Percentiles rank a stretch among this genome's conserved stretches.
phyloP scores from a whole-genome alignment of 2,113 vertebrate genomes.

The Campylomormyrus numenius region DNA sequence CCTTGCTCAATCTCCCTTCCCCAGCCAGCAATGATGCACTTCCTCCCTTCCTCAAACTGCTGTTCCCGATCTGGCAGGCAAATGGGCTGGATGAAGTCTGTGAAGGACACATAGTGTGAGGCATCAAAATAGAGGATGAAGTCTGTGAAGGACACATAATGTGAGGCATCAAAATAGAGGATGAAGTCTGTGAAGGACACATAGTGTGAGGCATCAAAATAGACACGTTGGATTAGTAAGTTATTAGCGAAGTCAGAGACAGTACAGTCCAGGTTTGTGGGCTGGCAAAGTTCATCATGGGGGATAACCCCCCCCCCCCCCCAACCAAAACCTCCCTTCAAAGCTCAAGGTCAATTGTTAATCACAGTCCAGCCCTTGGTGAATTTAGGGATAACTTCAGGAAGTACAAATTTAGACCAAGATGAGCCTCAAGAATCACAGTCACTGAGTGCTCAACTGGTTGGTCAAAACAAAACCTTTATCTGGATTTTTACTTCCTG shows the following conservation, averaged over 20 bases:
- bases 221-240: background rate
- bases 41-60: constrained; percentile 59
- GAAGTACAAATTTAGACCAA: background rate
- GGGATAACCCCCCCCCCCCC: background rate
- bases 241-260: background rate
- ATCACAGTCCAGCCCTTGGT: background rate
- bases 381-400: background rate
- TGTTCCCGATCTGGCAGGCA: constrained; percentile 71
- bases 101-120: background rate
- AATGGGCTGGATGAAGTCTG: constrained; percentile 77
- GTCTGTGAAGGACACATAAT: constrained; percentile 50
- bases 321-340: background rate
- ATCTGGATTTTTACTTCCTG: background rate
- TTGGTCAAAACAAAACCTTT: background rate
- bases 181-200: constrained; percentile 61
- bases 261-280: background rate
- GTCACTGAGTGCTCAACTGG: background rate
- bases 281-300: background rate
- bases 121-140: constrained; percentile 43
- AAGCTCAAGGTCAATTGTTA: background rate
- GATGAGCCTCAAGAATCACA: background rate
- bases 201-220: background rate
- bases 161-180: background rate
- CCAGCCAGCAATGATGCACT: constrained; percentile 83
- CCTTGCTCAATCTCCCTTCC: constrained; percentile 50